Conservation (phyloP, 2,888 invertebrate genomes). For the Ellobium chinense region DNA sequence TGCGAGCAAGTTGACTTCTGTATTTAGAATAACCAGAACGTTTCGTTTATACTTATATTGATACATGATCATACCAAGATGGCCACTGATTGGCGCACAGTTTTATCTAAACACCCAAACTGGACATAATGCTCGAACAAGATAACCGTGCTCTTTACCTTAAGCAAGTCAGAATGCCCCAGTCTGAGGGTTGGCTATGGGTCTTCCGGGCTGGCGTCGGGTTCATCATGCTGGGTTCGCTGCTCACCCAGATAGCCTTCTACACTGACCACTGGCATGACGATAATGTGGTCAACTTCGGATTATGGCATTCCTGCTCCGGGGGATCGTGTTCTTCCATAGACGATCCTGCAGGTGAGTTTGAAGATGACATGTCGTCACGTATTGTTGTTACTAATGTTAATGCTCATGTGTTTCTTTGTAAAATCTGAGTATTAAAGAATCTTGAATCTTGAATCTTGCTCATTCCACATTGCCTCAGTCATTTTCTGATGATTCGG, state of each 20-base stretch:
- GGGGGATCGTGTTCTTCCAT: neutral
- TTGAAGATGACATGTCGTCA: too few species aligned
- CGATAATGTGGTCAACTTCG: neutral
- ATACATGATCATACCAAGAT: too few species aligned
- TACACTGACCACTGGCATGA: constrained; percentile 34
- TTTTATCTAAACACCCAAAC: neutral
- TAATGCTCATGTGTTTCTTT: too few species aligned
- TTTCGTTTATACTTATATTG: too few species aligned
- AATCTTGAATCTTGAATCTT: too few species aligned
- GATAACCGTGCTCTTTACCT: neutral
- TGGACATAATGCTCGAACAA: neutral
- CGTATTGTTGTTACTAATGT: neutral
- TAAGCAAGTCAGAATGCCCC: neutral
- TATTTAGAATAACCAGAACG: too few species aligned
- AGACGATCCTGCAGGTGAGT: constrained; percentile 20
- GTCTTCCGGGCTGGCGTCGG: constrained; percentile 25
- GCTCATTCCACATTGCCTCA: too few species aligned
- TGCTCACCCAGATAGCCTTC: constrained; percentile 30
- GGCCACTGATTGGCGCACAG: neutral
- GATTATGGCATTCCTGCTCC: constrained; percentile 27
- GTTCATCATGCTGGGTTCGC: constrained; percentile 13
- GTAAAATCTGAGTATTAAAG: too few species aligned
- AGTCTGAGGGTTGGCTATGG: constrained; percentile 17
- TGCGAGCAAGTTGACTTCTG: too few species aligned
- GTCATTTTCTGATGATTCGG: too few species aligned